Evolutionary conservation across 2,797 vertebrate species (phyloP).

Genomic region (Forpus xanthops): DNA sequence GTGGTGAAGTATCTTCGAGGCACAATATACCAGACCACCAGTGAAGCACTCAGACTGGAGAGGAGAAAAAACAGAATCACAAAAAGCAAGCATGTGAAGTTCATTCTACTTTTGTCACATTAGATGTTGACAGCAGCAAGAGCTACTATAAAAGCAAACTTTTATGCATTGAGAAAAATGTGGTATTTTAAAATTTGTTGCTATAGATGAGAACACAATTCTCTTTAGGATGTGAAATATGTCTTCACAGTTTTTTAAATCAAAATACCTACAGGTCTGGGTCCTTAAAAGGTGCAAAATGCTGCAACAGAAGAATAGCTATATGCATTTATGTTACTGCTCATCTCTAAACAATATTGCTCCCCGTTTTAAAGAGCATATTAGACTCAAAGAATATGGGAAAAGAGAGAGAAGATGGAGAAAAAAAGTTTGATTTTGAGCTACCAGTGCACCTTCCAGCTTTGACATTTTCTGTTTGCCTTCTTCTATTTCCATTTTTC

Average conservation of each 20-base stretch:
- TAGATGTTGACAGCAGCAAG: background rate
- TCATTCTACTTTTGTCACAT: background rate
- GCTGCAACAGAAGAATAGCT: background rate
- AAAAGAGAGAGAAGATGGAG: background rate
- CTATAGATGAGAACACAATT: background rate
- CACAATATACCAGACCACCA: background rate
- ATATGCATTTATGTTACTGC: background rate
- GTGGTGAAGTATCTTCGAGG: background rate
- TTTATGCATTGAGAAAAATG: background rate
- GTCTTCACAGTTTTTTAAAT: background rate
- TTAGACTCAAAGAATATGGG: background rate
- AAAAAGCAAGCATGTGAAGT: background rate
- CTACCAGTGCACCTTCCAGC: conserved; percentile 10
- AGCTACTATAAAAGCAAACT: background rate
- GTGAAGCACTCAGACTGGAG: background rate
- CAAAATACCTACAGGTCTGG: background rate
- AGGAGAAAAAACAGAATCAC: background rate
- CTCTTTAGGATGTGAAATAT: background rate
- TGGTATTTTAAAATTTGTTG: background rate
- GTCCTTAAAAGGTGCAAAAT: background rate
- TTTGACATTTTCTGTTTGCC: conserved; percentile 36
- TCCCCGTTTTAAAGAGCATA: background rate
- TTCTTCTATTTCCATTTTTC: conserved; percentile 36
- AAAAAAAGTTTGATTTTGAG: conserved; percentile 40
- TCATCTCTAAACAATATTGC: background rate